A percentile compares a stretch with the other conserved stretches of the same genome.
Evolutionary conservation across 2,888 invertebrate genomes (phyloP).

Genomic region (Crocallis elinguaria): DNA sequence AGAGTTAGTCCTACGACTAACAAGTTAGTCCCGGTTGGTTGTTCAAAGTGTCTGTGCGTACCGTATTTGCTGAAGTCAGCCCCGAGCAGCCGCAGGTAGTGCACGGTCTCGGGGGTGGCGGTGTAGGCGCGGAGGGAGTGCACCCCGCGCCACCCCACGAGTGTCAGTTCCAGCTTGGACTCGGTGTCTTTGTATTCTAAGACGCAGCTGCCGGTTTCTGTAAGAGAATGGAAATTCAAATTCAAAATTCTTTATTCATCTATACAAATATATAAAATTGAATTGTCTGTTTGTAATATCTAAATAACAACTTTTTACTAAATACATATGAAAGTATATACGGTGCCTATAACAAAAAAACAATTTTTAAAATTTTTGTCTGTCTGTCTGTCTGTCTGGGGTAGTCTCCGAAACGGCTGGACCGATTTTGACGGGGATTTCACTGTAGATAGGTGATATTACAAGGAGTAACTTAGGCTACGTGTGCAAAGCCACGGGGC

Average conservation of each 20-base stretch:
- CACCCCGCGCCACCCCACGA: slow-evolving; percentile 97
- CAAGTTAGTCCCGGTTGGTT: neutral
- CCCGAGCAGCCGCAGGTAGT: slow-evolving; percentile 93
- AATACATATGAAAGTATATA: too few species aligned
- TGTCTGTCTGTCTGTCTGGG: too few species aligned
- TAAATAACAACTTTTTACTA: too few species aligned
- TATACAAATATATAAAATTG: too few species aligned
- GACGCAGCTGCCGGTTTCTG: slow-evolving; percentile 89
- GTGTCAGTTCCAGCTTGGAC: slow-evolving; percentile 83
- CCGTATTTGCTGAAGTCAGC: slow-evolving; percentile 94
- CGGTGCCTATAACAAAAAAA: too few species aligned
- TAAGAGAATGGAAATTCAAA: neutral
- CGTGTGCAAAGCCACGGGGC: too few species aligned
- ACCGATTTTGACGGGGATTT: too few species aligned
- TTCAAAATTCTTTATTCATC: neutral
- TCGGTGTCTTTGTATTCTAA: slow-evolving; percentile 85
- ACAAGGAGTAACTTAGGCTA: too few species aligned
- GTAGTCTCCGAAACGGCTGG: too few species aligned
- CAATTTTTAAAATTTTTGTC: too few species aligned
- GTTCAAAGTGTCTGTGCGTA: slow-evolving; percentile 57
- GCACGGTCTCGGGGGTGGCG: slow-evolving; percentile 92
- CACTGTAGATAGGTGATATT: too few species aligned
- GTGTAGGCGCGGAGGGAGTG: slow-evolving; percentile 95
- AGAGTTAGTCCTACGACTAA: neutral
- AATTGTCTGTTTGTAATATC: too few species aligned